These are phyloP conservation scores for Microtus ochrogaster DNA, from an alignment of 2,113 vertebrate species.

Conservation along the genomic window DNA sequence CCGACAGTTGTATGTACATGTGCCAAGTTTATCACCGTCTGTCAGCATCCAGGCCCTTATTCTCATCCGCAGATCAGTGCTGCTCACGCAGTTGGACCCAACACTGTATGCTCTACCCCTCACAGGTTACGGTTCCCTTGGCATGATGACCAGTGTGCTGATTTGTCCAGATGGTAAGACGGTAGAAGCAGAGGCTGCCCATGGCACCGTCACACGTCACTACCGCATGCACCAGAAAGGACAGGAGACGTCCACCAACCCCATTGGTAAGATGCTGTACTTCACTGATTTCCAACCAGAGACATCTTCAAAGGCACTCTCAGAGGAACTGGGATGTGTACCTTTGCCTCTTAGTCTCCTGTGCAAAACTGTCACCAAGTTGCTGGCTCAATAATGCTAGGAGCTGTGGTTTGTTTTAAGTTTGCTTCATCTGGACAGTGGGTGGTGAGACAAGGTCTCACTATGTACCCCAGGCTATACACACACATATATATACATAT, in stretches of 20 bases:
- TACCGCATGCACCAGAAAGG: slow-evolving; percentile 97
- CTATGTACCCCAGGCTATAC: background rate
- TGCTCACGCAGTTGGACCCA: background rate
- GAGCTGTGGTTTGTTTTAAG: background rate
- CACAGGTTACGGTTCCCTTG: slow-evolving; percentile 96
- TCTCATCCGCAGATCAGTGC: background rate
- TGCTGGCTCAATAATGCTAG: background rate
- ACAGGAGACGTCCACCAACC: slow-evolving; percentile 98
- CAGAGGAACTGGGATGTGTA: background rate
- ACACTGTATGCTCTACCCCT: background rate
- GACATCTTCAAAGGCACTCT: background rate
- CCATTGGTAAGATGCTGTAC: slow-evolving; percentile 91
- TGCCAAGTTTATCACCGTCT: background rate
- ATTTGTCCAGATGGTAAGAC: slow-evolving; percentile 97
- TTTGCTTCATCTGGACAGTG: background rate
- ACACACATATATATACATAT: no score
- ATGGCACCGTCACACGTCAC: slow-evolving; percentile 97
- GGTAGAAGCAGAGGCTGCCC: slow-evolving; percentile 97
- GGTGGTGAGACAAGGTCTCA: background rate
- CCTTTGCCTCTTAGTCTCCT: background rate
- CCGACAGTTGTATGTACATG: accelerated
- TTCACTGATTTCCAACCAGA: background rate
- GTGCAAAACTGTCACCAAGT: background rate
- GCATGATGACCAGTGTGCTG: slow-evolving; percentile 99
- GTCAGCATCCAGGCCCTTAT: background rate